Conservation (phyloP, 2,888 invertebrate genomes). For the Bombylius discolor region DNA sequence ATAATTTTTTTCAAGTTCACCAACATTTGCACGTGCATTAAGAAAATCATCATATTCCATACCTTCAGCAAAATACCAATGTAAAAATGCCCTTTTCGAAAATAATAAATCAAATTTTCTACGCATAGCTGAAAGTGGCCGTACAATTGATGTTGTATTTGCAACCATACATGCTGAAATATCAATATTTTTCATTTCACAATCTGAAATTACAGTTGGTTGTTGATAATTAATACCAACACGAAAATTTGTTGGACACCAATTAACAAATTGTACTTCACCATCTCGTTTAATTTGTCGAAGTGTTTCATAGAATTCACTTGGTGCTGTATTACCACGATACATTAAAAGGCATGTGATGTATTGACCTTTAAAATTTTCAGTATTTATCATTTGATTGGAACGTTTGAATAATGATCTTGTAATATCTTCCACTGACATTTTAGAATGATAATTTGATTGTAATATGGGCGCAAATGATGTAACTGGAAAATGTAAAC, state of each 20-base stretch:
- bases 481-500: conserved; percentile 79
- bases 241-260: conserved; percentile 62
- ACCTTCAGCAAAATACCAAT: conserved; percentile 75
- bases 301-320: conserved; percentile 76
- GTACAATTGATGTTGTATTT: conserved; percentile 84
- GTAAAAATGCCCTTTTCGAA: conserved; percentile 82
- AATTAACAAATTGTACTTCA: conserved; percentile 69
- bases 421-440: conserved; percentile 75
- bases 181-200: conserved; percentile 75
- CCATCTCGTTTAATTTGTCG: conserved; percentile 80
- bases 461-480: conserved; percentile 58
- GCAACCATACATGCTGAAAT: conserved; percentile 90
- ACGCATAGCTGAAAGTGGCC: conserved; percentile 81
- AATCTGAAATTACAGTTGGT: conserved; percentile 73
- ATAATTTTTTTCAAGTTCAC: conserved; percentile 58
- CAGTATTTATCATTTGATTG: conserved; percentile 80
- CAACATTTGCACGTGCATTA: conserved; percentile 67
- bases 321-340: conserved; percentile 75
- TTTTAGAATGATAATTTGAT: conserved; percentile 63
- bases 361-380: conserved; percentile 72
- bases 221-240: conserved; percentile 74
- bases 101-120: conserved; percentile 89
- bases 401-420: conserved; percentile 84
- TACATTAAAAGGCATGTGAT: conserved; percentile 86
- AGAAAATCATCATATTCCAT: conserved; percentile 72